Evolutionary conservation across 2,888 invertebrate species (phyloP).

Genomic region (Girardia tigrina): DNA sequence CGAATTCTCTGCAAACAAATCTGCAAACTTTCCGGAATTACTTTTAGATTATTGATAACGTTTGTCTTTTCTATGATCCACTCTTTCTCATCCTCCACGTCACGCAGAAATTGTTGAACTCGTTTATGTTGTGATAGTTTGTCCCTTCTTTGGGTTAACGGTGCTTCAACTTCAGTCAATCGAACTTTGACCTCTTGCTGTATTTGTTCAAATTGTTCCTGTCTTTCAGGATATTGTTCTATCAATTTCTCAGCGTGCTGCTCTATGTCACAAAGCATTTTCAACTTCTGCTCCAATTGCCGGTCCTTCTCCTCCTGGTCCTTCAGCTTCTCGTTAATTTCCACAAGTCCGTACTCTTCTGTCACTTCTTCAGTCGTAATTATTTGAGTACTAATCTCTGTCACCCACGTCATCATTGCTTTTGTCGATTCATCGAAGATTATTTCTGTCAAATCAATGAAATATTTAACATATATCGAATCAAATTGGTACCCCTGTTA

Average conservation of each 20-base stretch:
- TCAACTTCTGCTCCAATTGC: conserved; percentile 29
- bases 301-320: conserved; percentile 33
- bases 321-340: conserved; percentile 33
- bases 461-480: neutral
- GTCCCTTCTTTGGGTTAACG: conserved; percentile 70
- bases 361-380: conserved; percentile 38
- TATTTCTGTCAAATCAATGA: conserved; percentile 39
- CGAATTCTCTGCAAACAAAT: conserved; percentile 84
- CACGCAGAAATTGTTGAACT: conserved; percentile 69
- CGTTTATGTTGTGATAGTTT: conserved; percentile 83
- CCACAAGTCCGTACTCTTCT: conserved; percentile 40
- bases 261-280: conserved; percentile 37
- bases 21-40: conserved; percentile 82
- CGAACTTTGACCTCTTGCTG: conserved; percentile 65
- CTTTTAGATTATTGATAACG: conserved; percentile 55
- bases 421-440: conserved; percentile 53
- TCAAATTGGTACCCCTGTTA: conserved; percentile 57
- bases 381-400: conserved; percentile 79
- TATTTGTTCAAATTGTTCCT: conserved; percentile 84
- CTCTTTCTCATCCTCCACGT: conserved; percentile 90
- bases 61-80: conserved; percentile 97
- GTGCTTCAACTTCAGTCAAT: conserved; percentile 83
- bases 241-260: conserved; percentile 81
- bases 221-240: conserved; percentile 82
- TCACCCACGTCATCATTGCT: conserved; percentile 63